Evolutionary conservation across 1,140 invertebrate species (phyloP), one percentile per base, ranked within the genome.

Genomic region (Hyles vespertilio): DNA sequence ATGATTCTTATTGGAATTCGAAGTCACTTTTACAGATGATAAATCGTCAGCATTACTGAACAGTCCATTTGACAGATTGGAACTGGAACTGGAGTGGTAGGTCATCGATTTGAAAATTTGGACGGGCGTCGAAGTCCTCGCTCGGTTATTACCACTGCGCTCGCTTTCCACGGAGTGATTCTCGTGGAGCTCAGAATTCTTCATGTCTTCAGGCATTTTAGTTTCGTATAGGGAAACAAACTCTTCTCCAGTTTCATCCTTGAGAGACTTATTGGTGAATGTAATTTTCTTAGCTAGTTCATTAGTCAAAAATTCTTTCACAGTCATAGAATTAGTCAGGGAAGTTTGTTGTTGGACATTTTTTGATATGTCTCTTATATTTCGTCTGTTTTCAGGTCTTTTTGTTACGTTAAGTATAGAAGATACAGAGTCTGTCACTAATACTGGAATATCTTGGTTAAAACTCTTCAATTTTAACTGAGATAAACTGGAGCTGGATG

Each of bases 51-150:
- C 89, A 49, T 89, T 89, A 59, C 85, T 85, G 58, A 91, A 90
- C 50, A 90, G 67, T 3, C 87, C 77, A 50, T 89, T 86, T 32
- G 87, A 89, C 32, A 71, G 71, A 55, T 86, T 86, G 8, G 82
- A 85, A 65, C 79, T 87, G 2, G 82, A 84, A 48, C 80, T 89
- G 1, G 89, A 88, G 44, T 84, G 82, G 51, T 84, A 87, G 3
- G 84, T 83, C 58, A 79, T 70, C 10, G 85, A 90, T 69, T 88
- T 91, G 54, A 79, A 88, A 48, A 85, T 69, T 59, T 87, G 84
- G 3, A 91, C 86, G 4, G 91, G 91, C 11, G 91, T 92, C 0
- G 91, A 91, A 11, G 91, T 91, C 3, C 89, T 83, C 63, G 85
- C 77, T 77, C 83, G 67, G 46, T 76, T 74, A 61, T 73, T 76